These are phyloP conservation scores for Platygyra sinensis DNA, from an alignment of 64 coral and sea anemone genomes.

Conservation along the genomic window DNA sequence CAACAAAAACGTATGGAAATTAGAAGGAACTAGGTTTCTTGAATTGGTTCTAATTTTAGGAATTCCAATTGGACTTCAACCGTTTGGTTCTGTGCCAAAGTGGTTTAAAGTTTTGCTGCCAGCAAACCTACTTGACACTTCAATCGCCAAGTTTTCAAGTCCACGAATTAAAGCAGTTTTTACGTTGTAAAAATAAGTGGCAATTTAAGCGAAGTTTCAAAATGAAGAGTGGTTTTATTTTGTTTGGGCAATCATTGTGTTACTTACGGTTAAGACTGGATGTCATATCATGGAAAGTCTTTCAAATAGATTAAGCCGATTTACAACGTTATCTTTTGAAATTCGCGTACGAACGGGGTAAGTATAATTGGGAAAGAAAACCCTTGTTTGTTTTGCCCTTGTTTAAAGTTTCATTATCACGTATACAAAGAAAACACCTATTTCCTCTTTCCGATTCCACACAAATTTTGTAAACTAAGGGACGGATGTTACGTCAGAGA, in stretches of 20 bases:
- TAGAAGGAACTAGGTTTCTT: too few relatives aligned
- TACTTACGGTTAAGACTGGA: neutral
- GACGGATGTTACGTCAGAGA: constrained; percentile 9
- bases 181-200: too few relatives aligned
- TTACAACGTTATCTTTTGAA: neutral
- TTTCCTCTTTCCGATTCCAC: constrained; percentile 6
- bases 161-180: neutral
- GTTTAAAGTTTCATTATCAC: neutral
- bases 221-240: neutral
- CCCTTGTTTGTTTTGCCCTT: too few relatives aligned
- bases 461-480: neutral
- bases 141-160: neutral
- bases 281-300: neutral
- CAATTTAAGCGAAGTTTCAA: too few relatives aligned
- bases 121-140: too few relatives aligned
- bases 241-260: neutral
- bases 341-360: neutral
- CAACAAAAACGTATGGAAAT: too few relatives aligned
- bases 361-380: too few relatives aligned
- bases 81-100: too few relatives aligned
- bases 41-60: too few relatives aligned
- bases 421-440: neutral
- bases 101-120: too few relatives aligned
- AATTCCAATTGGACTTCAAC: too few relatives aligned
- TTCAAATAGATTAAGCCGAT: neutral